These are phyloP conservation scores for Cyprinus carpio DNA, from an alignment of 2,113 vertebrate genomes.

Conservation along the genomic window DNA sequence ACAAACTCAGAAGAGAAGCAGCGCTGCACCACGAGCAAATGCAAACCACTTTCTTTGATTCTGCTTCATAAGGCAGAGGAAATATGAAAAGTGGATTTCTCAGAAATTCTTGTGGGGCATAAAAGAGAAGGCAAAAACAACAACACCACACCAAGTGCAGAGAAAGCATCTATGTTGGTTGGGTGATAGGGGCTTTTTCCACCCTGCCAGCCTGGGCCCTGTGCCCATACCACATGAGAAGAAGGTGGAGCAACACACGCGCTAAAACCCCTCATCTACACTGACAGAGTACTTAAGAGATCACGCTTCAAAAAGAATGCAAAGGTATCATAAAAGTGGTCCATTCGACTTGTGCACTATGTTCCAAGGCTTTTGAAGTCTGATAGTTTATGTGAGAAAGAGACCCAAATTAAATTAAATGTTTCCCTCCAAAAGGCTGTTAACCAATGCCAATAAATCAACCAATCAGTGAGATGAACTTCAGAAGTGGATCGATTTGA, in stretches of 20 bases:
- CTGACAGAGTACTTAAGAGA: not conserved
- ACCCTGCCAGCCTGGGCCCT: constrained; percentile 47
- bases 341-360: not conserved
- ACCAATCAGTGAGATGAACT: not conserved
- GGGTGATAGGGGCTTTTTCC: constrained; percentile 68
- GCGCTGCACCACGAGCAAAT: constrained; percentile 23
- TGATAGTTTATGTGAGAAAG: not conserved
- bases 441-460: not conserved
- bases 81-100: constrained; percentile 63
- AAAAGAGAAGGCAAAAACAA: constrained; percentile 60
- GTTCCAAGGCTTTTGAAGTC: not conserved
- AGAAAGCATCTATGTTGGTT: constrained; percentile 48
- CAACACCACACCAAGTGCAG: constrained; percentile 36
- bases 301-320: not conserved
- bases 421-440: not conserved
- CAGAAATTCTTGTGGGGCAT: constrained; percentile 65
- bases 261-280: constrained; percentile 22
- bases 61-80: constrained; percentile 48
- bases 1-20: constrained; percentile 1
- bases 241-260: constrained; percentile 44
- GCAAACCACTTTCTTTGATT: constrained; percentile 43
- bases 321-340: not conserved
- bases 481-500: not conserved
- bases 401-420: not conserved
- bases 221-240: constrained; percentile 69